Evolutionary conservation across 2,113 vertebrate species (phyloP).

Genomic region (Nannobrachium achirus): DNA sequence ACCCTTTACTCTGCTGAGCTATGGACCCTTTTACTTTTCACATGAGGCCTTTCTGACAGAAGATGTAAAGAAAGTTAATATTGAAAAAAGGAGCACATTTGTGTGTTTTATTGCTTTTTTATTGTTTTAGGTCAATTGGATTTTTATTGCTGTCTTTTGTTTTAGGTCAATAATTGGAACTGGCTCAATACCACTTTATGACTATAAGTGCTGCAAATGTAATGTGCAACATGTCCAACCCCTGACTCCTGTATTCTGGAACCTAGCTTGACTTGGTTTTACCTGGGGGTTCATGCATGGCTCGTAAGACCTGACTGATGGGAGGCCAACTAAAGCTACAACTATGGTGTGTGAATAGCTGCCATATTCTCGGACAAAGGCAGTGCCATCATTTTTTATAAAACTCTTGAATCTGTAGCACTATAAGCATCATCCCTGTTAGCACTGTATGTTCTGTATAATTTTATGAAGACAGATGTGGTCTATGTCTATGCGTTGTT

Average conservation of each 20-base stretch:
- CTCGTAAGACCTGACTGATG: background rate
- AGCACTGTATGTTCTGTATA: too few species aligned
- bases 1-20: slow-evolving; percentile 16
- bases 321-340: too few species aligned
- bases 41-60: slow-evolving; percentile 83
- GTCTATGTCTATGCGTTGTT: too few species aligned
- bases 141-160: slow-evolving; percentile 50
- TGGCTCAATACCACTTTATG: background rate
- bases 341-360: too few species aligned
- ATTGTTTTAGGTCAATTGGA: slow-evolving; percentile 69
- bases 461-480: too few species aligned
- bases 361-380: too few species aligned
- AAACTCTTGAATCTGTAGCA: too few species aligned
- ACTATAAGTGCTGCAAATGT: background rate
- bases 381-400: too few species aligned
- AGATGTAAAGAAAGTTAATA: slow-evolving; percentile 64
- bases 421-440: too few species aligned
- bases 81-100: slow-evolving; percentile 62
- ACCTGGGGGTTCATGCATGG: background rate
- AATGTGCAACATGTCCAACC: background rate
- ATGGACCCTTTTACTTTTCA: slow-evolving; percentile 69
- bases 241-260: background rate
- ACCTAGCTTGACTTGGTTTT: slow-evolving; percentile 4
- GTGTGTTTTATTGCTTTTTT: slow-evolving; percentile 71
- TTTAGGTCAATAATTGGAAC: background rate